phyloP scores from a whole-genome alignment of 2,113 vertebrate genomes.

The Myocastor coypus region DNA sequence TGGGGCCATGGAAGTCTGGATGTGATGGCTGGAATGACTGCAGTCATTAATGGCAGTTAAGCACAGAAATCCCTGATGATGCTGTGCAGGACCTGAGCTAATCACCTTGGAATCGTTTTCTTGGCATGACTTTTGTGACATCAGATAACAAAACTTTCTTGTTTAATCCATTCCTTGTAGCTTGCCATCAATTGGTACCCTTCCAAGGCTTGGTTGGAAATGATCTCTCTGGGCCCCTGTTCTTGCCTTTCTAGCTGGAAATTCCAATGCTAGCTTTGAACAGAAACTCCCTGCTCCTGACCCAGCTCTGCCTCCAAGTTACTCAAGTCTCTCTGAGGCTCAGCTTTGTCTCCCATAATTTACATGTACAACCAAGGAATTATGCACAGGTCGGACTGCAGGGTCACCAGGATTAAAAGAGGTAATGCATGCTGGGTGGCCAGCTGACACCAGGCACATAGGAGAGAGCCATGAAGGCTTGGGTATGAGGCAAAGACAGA shows the following conservation, averaged over 20 bases:
- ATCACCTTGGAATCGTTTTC: not conserved
- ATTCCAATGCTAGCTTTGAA: not conserved
- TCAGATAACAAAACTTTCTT: not conserved
- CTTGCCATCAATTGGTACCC: not conserved
- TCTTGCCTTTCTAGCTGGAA: not conserved
- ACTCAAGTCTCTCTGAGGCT: not conserved
- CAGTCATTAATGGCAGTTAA: not conserved
- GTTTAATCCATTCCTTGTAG: not conserved
- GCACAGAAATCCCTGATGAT: not conserved
- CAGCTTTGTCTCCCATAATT: not conserved
- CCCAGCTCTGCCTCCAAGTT: not conserved
- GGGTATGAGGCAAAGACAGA: fast-evolving
- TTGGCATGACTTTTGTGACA: not conserved
- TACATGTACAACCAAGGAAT: fast-evolving
- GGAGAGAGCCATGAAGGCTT: too few relatives aligned
- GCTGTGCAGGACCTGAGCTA: not conserved
- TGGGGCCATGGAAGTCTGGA: not conserved
- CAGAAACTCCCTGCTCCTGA: not conserved
- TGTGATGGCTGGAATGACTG: not conserved
- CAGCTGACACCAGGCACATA: fast-evolving
- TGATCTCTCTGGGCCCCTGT: fast-evolving
- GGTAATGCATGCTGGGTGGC: fast-evolving
- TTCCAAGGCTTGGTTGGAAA: not conserved
- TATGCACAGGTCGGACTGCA: not conserved
- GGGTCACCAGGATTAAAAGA: not conserved